Evolutionary conservation across 1,140 invertebrate genomes (phyloP).

Genomic region (Grapholita molesta): DNA sequence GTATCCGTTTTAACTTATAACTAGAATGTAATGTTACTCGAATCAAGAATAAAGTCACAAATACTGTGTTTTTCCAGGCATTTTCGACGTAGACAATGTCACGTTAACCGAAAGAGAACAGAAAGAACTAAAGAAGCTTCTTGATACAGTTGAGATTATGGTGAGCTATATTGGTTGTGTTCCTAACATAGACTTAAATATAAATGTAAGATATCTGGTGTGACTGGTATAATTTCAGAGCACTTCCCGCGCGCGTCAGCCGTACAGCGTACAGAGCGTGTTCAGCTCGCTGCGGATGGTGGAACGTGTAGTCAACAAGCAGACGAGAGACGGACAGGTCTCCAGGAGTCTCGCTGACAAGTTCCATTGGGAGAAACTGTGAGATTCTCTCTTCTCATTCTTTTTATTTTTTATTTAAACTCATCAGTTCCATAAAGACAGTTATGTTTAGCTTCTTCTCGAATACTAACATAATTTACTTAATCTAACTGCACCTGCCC

Average conservation of each 20-base stretch:
- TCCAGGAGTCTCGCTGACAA: slow-evolving; percentile 53
- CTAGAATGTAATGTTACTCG: background rate
- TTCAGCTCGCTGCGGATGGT: slow-evolving; percentile 56
- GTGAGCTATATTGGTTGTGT: slow-evolving; percentile 29
- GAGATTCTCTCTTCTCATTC: slow-evolving; percentile 18
- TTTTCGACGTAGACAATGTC: slow-evolving; percentile 46
- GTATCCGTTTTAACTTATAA: too few species aligned
- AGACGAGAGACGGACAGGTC: slow-evolving; percentile 62
- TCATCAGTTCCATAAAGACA: too few species aligned
- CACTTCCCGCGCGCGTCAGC: slow-evolving; percentile 53
- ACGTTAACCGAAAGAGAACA: slow-evolving; percentile 43
- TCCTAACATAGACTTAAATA: background rate
- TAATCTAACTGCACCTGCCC: too few species aligned
- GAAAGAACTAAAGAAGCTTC: slow-evolving; percentile 55
- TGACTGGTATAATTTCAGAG: slow-evolving; percentile 31
- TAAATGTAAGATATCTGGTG: too few species aligned
- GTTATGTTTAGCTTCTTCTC: too few species aligned
- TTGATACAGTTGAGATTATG: slow-evolving; percentile 63
- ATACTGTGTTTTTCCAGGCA: slow-evolving; percentile 4
- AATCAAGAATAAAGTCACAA: background rate
- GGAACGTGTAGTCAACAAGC: slow-evolving; percentile 61
- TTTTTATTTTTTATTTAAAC: too few species aligned
- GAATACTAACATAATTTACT: too few species aligned
- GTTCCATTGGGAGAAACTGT: slow-evolving; percentile 66
- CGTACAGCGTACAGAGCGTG: slow-evolving; percentile 54